Percentiles rank a stretch among this genome's conserved stretches.
These are phyloP conservation scores for Orchesella cincta DNA, from an alignment of 1,140 invertebrate species.

Conservation along the genomic window DNA sequence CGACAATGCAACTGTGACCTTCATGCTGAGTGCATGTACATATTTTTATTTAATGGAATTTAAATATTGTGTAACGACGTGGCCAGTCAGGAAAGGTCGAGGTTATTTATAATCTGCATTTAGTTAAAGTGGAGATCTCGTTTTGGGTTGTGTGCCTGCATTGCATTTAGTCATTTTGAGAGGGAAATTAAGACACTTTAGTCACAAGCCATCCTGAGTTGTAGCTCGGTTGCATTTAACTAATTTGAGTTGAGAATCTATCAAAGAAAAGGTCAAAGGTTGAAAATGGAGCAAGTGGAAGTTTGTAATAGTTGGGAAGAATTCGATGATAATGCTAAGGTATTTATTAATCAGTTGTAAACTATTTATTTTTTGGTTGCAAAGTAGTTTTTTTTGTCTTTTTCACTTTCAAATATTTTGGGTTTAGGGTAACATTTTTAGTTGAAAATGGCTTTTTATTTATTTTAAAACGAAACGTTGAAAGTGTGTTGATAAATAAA, in stretches of 20 bases:
- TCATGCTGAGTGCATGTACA: no score
- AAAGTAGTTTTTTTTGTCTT: slow-evolving; percentile 37
- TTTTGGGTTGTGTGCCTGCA: no score
- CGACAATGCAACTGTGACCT: no score
- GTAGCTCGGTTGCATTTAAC: no score
- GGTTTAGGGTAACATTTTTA: slow-evolving; percentile 1
- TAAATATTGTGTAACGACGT: no score
- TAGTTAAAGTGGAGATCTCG: no score
- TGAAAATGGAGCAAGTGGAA: slow-evolving; percentile 58
- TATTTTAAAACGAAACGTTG: background rate
- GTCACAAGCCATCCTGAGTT: no score
- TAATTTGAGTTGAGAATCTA: background rate
- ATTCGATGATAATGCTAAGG: slow-evolving; percentile 70
- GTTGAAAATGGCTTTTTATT: background rate
- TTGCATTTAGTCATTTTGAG: no score
- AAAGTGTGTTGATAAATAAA: background rate
- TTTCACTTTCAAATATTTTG: slow-evolving; percentile 16
- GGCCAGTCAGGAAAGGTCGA: no score
- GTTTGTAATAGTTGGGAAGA: slow-evolving; percentile 80
- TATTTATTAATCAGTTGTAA: slow-evolving; percentile 54
- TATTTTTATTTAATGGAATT: no score
- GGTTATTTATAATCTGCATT: no score
- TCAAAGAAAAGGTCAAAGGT: background rate
- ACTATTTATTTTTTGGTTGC: background rate
- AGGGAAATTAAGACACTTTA: no score